These are phyloP conservation scores for Aquatica leii DNA, from an alignment of 2,888 invertebrate species.

Conservation along the genomic window DNA sequence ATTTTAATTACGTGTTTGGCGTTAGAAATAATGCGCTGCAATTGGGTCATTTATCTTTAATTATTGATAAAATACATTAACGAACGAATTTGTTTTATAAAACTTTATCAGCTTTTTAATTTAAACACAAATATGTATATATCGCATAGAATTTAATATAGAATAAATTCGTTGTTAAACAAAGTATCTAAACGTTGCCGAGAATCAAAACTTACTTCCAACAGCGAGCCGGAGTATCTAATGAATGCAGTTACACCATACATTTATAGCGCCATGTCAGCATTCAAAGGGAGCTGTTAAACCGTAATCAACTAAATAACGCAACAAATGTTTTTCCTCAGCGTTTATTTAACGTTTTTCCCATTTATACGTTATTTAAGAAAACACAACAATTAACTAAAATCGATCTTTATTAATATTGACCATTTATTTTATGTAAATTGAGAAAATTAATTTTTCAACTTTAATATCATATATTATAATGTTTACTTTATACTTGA, in stretches of 20 bases:
- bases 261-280: slow-evolving; percentile 40
- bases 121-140: slow-evolving; percentile 21
- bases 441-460: too few relatives aligned
- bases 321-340: background rate
- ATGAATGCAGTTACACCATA: slow-evolving; percentile 47
- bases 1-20: too few relatives aligned
- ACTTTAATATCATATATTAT: too few relatives aligned
- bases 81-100: background rate
- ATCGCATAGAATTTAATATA: slow-evolving; percentile 14
- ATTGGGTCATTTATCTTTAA: slow-evolving; percentile 7
- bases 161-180: slow-evolving; percentile 23
- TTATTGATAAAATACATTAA: slow-evolving; percentile 6
- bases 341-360: background rate
- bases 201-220: slow-evolving; percentile 43
- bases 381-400: background rate
- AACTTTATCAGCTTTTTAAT: slow-evolving; percentile 16
- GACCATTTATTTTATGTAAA: too few relatives aligned
- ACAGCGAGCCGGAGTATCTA: slow-evolving; percentile 41
- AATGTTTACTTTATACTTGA: too few relatives aligned
- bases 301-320: slow-evolving; percentile 22
- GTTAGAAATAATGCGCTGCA: background rate
- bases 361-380: background rate
- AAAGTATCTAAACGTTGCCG: slow-evolving; percentile 30
- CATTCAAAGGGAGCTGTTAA: slow-evolving; percentile 39
- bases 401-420: too few relatives aligned